Conservation (phyloP, 2,797 vertebrate genomes). For the Iguana delicatissima region DNA sequence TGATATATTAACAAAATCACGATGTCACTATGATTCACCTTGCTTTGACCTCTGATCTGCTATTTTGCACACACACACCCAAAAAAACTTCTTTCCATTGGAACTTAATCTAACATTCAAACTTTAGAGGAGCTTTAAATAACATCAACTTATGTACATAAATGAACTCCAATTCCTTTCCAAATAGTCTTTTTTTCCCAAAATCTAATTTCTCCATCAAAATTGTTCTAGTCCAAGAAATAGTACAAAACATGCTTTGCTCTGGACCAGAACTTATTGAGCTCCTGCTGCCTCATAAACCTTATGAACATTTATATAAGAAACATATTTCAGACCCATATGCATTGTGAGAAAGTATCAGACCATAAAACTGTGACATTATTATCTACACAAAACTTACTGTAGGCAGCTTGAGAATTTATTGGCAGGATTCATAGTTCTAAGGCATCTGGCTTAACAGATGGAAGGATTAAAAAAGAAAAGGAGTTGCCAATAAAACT, state of each 20-base stretch:
- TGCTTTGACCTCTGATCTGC: neutral
- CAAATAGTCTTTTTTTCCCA: conserved; percentile 5
- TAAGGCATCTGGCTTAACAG: conserved; percentile 54
- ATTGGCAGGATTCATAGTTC: conserved; percentile 24
- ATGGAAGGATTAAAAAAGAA: conserved; percentile 34
- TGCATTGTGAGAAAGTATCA: conserved; percentile 31
- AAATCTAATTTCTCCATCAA: conserved; percentile 27
- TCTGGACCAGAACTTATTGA: conserved; percentile 18
- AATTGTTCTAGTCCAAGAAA: neutral
- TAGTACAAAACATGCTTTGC: conserved; percentile 27
- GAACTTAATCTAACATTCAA: conserved; percentile 28
- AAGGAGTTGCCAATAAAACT: conserved; percentile 24
- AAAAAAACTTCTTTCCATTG: neutral
- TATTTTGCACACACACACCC: neutral
- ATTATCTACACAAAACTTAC: conserved; percentile 12
- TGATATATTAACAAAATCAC: neutral
- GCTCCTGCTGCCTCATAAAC: conserved; percentile 24
- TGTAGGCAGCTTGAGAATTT: conserved; percentile 24
- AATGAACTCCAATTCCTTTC: neutral
- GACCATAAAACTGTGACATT: conserved; percentile 40
- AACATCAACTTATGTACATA: neutral
- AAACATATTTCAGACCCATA: conserved; percentile 42
- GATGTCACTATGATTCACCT: neutral
- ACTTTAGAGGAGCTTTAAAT: neutral
- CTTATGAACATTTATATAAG: conserved; percentile 39